Base-by-base conservation (phyloP, 2,113 vertebrate genomes). In the Nematolebias whitei region DNA sequence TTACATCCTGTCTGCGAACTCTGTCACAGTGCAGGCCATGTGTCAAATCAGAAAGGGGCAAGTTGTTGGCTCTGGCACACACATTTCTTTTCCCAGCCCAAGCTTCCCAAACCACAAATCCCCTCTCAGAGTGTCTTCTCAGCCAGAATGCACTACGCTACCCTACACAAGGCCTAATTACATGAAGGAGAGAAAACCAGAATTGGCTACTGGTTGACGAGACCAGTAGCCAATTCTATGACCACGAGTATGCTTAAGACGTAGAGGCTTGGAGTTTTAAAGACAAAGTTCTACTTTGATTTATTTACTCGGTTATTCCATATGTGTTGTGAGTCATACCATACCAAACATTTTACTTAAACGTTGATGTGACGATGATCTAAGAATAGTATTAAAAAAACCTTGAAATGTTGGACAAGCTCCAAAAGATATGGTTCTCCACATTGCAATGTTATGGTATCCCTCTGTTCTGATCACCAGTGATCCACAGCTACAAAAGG, bases 91-190 rank as follows among this genome's bases (percentile, higher is more conserved):
- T 82, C 90, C 83, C 85, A 88, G 83, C 54, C 48, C 71, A 74
- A 68, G 79, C 81, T 88, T 86, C 66, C 61, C 69, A 88, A 84
- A 91, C 90, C 89, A n/a, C 89, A 91, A 88, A 87, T 78, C 87
- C 85, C 83, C 40, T 73, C 76, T 84, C 75, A 52, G 71, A 80
- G 82, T 22, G 64, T 86, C 90, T 87, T 91, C 82, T 90, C 83
- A 70, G 89, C 87, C 88, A 83, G 76, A 78, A 89, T 78, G 83
- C 78, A 76, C 57, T 60, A 54, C 75, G 78, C 64, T 71, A 79
- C 79, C 87, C 88, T 87, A 90, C 79, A 88, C 77, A 79, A 71
- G 71, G 83, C 74, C 86, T 85, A 85, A 88, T 88, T 89, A 87
- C 79, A 81, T 68, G 76, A 86, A 84, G 74, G 71, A 71, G 74